Evolutionary conservation across 2,888 invertebrate genomes (phyloP), one percentile per base, ranked within the genome.

Genomic region (Holacanthella duospinosa): DNA sequence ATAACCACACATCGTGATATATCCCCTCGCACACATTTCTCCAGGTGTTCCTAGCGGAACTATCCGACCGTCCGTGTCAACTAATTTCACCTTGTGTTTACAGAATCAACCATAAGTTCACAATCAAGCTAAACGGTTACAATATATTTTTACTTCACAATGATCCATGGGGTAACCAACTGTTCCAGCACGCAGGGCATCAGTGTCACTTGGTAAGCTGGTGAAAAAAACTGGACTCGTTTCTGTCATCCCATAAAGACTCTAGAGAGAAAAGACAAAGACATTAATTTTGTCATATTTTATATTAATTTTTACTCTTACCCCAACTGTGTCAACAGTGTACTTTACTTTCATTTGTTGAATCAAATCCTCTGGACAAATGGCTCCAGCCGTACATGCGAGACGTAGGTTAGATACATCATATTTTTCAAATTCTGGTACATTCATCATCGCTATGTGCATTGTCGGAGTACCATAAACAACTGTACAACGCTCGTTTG

Each of bases 1-100:
- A 77, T 94, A 94, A 28, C 85, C 82, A 56, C 85, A 78, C 88
- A 93, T 92, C n/a, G 79, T 84, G 64, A 76, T 78, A 77, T 89
- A 90, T 0, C 89, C 89, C 28, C 89, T 80, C 0, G 85, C 79
- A 75, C 84, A 83, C 55, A 92, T 78, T 77, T 93, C 91, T 0
- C 93, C 93, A 4, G 59, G 78, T 19, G 78, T 78, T 0, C 87
- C 88, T 58, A 85, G 79, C 0, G 87, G 86, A 0, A 91, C 87
- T 1, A 83, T 77, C 1, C 80, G 75, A 0, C 85, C 86, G 0
- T 82, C 76, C 1, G 79, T 78, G 74, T 89, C 84, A 0, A 89
- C 82, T 1, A 88, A 82, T 66, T 75, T 75, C 6, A 74, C 75
- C 85, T 85, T 36, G 12, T 25, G 6, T 55, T 55, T 16, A 55